A percentile compares a stretch with the other conserved stretches of the same genome.
These are phyloP conservation scores for Stenodema calcarata DNA, from an alignment of 2,888 invertebrate genomes.

Conservation along the genomic window DNA sequence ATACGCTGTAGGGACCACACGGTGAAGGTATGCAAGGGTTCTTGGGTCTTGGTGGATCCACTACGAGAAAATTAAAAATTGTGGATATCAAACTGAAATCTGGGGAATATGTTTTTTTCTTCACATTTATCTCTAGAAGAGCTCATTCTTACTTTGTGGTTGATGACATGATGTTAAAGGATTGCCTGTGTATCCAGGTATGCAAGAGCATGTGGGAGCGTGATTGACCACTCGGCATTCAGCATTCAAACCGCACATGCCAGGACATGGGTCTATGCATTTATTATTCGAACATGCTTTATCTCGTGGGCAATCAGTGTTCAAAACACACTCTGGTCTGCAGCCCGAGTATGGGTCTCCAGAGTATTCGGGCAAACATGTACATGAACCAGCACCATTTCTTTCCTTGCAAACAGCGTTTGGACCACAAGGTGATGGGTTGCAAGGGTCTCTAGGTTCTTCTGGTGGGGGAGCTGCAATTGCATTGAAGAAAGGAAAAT, in stretches of 20 bases:
- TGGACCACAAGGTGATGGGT: slow-evolving; percentile 79
- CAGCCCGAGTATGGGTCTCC: slow-evolving; percentile 82
- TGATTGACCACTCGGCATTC: slow-evolving; percentile 79
- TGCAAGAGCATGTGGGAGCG: slow-evolving; percentile 78
- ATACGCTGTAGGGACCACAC: slow-evolving; percentile 80
- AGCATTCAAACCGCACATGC: slow-evolving; percentile 78
- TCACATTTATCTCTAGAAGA: neutral
- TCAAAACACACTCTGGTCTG: slow-evolving; percentile 81
- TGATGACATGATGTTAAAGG: slow-evolving; percentile 70
- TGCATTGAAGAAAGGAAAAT: neutral
- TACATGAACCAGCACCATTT: slow-evolving; percentile 78
- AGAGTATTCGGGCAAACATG: slow-evolving; percentile 75
- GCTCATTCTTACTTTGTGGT: slow-evolving; percentile 62
- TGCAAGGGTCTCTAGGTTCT: slow-evolving; percentile 74
- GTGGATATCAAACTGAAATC: slow-evolving; percentile 44
- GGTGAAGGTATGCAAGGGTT: slow-evolving; percentile 79
- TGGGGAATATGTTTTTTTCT: slow-evolving; percentile 27
- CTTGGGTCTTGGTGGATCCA: slow-evolving; percentile 63
- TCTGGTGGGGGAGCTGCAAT: slow-evolving; percentile 60
- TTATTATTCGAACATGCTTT: slow-evolving; percentile 79
- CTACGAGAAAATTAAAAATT: slow-evolving; percentile 56
- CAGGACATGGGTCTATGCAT: slow-evolving; percentile 79
- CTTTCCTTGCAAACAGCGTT: slow-evolving; percentile 79
- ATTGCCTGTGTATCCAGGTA: slow-evolving; percentile 75
- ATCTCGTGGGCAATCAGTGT: slow-evolving; percentile 74